Percentiles rank a stretch among this genome's conserved stretches.
phyloP scores from a whole-genome alignment of 2,797 vertebrate species.

The Enteromius fasciolatus region DNA sequence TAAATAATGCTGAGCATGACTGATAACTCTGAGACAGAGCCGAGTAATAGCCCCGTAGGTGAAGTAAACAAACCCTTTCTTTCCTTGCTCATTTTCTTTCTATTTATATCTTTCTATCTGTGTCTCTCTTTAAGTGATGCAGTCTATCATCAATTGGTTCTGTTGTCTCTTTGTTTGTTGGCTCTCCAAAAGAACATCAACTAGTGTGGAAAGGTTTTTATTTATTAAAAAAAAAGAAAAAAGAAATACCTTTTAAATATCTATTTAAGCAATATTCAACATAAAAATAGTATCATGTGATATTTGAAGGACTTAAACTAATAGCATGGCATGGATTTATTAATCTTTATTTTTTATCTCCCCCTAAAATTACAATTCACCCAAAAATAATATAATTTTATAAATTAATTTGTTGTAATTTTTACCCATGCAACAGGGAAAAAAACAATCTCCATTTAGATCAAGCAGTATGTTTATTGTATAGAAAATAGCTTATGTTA shows the following conservation, averaged over 20 bases:
- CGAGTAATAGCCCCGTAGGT: slow-evolving; percentile 54
- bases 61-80: slow-evolving; percentile 44
- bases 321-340: slow-evolving; percentile 3
- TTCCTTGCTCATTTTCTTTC: slow-evolving; percentile 9
- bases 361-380: not conserved
- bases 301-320: not conserved
- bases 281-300: not conserved
- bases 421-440: not conserved
- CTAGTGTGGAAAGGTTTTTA: slow-evolving; percentile 31
- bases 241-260: not conserved
- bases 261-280: not conserved
- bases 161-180: slow-evolving; percentile 37
- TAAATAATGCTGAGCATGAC: slow-evolving; percentile 57
- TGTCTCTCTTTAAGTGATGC: slow-evolving; percentile 36
- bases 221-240: not conserved
- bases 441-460: not conserved
- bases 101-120: slow-evolving; percentile 8
- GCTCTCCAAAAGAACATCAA: slow-evolving; percentile 28
- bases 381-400: not conserved
- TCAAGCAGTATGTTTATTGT: not conserved
- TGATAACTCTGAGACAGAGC: slow-evolving; percentile 50
- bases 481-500: too few relatives aligned
- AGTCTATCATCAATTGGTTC: slow-evolving; percentile 45
- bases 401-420: not conserved
- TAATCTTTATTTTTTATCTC: not conserved